Evolutionary conservation across 2,113 vertebrate species (phyloP), one percentile per base, ranked within the genome.

Genomic region (Cariama cristata): DNA sequence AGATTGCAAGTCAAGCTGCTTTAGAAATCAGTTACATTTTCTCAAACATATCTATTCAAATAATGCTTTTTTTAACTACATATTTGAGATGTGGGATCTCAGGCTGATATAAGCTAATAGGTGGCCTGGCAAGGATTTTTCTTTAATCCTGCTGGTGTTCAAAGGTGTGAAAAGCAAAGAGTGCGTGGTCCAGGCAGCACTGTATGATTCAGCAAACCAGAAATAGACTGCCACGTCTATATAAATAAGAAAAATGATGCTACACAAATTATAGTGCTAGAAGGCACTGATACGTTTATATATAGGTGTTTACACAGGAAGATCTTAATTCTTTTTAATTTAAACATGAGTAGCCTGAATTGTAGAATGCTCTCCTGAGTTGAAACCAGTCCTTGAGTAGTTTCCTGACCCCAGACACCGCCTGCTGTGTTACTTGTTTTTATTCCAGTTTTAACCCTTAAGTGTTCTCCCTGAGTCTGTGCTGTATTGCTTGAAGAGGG

Each of bases 401-500:
- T 75, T 93, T 47, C 1, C 8, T 83, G 91, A 76, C 66, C 45
- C 81, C 49, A 84, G 80, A 83, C 56, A 19, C 44, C 83, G 64
- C 81, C 86, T 73, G 79, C 81, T 90, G 87, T 83, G 84, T 93
- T 93, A 60, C 64, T 91, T 71, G 33, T 16, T 92, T 88, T 86
- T 75, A 64, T 81, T 91, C 44, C n/a, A 42, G 6, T 82, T 95
- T 88, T 96, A 97, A 94, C 79, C 35, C 52, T 90, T 52, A 49
- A 62, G 17, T 69, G 12, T 63, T 63, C 73, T 80, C 20, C 20
- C 4, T 3, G 9, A 58, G 16, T 42, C 38, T 55, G 5, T 35
- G 11, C 67, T 83, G 33, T 58, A 9, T 72, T 56, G 9, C 44
- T 58, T 62, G n/a, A 40, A 53, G 56, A 80, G 59, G 4, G 4